Evolutionary conservation across 1,140 invertebrate species (phyloP), one percentile per base, ranked within the genome.

Genomic region (Triops longicaudatus): DNA sequence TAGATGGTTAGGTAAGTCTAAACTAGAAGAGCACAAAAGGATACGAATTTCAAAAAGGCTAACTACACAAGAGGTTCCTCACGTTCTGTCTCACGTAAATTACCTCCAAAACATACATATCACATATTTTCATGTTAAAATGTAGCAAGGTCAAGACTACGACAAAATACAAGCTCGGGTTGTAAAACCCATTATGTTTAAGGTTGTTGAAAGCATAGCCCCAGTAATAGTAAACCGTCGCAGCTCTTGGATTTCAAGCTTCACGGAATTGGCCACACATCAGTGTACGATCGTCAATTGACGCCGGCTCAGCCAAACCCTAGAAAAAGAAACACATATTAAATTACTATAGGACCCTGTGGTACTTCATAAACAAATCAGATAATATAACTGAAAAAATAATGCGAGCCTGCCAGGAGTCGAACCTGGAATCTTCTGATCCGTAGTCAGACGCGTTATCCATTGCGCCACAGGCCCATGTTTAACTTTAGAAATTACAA

Each of bases 401-500:
- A 72, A 2, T 26, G 0, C 87, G 88, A 92, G 89, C 90, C 88
- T 91, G 91, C 91, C 91, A 92, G 91, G 91, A 92, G 91, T 92
- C 91, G 91, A 92, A 92, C 91, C 91, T 92, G 90, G 90, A 92
- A 92, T 92, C 90, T 92, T 91, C 90, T 91, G 91, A 91, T 92
- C 91, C 91, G 91, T 92, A 93, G 91, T 92, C 91, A 92, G 91
- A 91, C 90, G 91, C 91, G 91, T 93, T 93, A 92, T 92, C 91
- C 91, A 88, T 93, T 92, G 91, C 91, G 91, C 91, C 91, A 92
- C 91, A 91, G 87, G 90, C 89, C 91, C 91, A 31, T 63, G n/a
- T 73, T 73, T 37, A 4, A 37, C 31, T 4, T 37, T 2, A 37
- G 7, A 37, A 7, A 37, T 37, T 37, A 43, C 22, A 17, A 26